Percentiles rank a stretch among this genome's conserved stretches.
Evolutionary conservation across 1,140 invertebrate species (phyloP).

Genomic region (Drosophila obscura): DNA sequence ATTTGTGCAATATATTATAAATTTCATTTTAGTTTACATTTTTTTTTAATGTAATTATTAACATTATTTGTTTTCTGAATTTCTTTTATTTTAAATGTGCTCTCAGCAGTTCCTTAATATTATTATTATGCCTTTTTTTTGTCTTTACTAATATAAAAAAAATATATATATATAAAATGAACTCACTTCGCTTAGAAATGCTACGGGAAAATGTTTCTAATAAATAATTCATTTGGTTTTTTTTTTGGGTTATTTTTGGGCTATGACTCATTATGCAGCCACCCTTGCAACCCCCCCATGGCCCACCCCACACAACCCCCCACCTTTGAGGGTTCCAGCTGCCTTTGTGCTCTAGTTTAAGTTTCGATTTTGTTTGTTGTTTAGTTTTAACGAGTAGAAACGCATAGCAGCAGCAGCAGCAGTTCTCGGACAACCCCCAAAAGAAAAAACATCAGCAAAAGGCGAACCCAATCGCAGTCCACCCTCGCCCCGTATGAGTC

Average conservation of each 20-base stretch:
- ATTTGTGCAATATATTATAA: no score
- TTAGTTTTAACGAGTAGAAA: background rate
- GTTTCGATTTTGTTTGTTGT: slow-evolving; percentile 47
- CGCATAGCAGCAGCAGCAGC: no score
- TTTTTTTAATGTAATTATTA: no score
- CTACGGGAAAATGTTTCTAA: slow-evolving; percentile 3
- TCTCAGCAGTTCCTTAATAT: no score
- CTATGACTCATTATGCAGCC: slow-evolving; percentile 44
- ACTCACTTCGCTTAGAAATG: no score
- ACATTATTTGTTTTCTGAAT: no score
- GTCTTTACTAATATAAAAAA: background rate
- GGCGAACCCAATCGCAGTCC: slow-evolving; percentile 8
- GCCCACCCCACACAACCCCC: no score
- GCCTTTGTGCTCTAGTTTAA: slow-evolving; percentile 38
- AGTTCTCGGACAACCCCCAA: slow-evolving; percentile 22
- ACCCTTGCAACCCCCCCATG: background rate
- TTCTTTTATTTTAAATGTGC: no score
- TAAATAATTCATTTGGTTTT: slow-evolving; percentile 40
- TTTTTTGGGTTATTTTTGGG: background rate
- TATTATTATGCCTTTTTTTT: no score
- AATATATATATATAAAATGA: no score
- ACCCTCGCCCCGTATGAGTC: slow-evolving; percentile 31
- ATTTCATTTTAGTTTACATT: no score
- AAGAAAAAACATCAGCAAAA: background rate
- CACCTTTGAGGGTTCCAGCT: background rate